Conservation (phyloP, 2,797 vertebrate genomes). For the Chiloscyllium punctatum region DNA sequence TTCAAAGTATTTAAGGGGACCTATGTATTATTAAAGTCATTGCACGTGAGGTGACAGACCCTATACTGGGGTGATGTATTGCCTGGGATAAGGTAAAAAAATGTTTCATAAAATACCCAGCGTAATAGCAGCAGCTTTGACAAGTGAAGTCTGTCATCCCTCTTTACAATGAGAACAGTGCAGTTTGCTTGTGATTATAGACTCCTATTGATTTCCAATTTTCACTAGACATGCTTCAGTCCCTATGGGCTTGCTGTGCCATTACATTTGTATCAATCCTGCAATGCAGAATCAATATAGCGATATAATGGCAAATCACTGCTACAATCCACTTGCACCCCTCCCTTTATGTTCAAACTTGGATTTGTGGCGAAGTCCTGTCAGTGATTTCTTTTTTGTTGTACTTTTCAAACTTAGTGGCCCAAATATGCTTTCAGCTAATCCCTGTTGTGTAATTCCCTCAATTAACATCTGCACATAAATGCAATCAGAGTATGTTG, state of each 20-base stretch:
- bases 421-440: constrained; percentile 23
- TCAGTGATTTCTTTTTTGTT: constrained; percentile 60
- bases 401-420: constrained; percentile 41
- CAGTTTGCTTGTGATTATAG: constrained; percentile 66
- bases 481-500: constrained; percentile 15
- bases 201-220: constrained; percentile 74
- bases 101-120: constrained; percentile 42
- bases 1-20: background rate
- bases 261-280: constrained; percentile 61
- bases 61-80: constrained; percentile 42
- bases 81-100: constrained; percentile 44
- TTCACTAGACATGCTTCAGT: constrained; percentile 57
- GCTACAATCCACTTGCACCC: constrained; percentile 54
- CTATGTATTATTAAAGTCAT: constrained; percentile 26
- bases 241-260: constrained; percentile 54
- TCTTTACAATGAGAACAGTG: constrained; percentile 61
- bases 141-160: constrained; percentile 52
- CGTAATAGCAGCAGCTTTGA: constrained; percentile 43
- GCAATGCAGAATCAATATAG: constrained; percentile 61
- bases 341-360: constrained; percentile 67
- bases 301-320: constrained; percentile 56
- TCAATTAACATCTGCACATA: constrained; percentile 23
- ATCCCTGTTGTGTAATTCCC: background rate
- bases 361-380: constrained; percentile 68
- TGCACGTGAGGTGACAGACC: constrained; percentile 35